Evolutionary conservation across 2,797 vertebrate species (phyloP).

Genomic region (Discoglossus pictus): DNA sequence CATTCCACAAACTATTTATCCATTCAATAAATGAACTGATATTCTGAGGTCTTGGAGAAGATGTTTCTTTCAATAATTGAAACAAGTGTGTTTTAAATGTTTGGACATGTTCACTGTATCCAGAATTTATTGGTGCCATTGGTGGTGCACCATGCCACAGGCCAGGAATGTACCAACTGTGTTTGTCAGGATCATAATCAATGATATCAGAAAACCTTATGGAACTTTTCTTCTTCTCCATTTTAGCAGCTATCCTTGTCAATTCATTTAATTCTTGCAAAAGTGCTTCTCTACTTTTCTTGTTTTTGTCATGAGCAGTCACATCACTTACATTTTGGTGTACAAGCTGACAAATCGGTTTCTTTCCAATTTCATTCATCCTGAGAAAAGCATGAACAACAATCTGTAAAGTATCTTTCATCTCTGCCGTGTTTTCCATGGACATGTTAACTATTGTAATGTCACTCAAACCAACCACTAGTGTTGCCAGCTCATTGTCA

Average conservation of each 20-base stretch:
- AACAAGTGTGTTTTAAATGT: conserved; percentile 72
- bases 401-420: conserved; percentile 58
- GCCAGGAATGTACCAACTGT: conserved; percentile 63
- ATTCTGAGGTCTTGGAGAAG: conserved; percentile 54
- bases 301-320: conserved; percentile 43
- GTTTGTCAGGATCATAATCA: conserved; percentile 57
- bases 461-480: conserved; percentile 68
- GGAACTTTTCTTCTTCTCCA: conserved; percentile 52
- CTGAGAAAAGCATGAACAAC: conserved; percentile 62
- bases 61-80: conserved; percentile 62
- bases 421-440: conserved; percentile 57
- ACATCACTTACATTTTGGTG: conserved; percentile 56
- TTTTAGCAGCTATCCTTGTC: conserved; percentile 44
- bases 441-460: conserved; percentile 64
- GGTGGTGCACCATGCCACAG: conserved; percentile 71
- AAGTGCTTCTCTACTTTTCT: conserved; percentile 49
- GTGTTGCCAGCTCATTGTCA: conserved; percentile 38
- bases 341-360: conserved; percentile 64
- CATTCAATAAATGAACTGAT: neutral
- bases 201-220: conserved; percentile 59
- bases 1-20: neutral
- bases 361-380: conserved; percentile 56
- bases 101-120: conserved; percentile 69
- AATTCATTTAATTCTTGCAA: conserved; percentile 48
- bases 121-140: conserved; percentile 60